A percentile compares a stretch with the other conserved stretches of the same genome.
Conservation (phyloP, 2,797 vertebrate species). For the Mormyrus proboscirostris region DNA sequence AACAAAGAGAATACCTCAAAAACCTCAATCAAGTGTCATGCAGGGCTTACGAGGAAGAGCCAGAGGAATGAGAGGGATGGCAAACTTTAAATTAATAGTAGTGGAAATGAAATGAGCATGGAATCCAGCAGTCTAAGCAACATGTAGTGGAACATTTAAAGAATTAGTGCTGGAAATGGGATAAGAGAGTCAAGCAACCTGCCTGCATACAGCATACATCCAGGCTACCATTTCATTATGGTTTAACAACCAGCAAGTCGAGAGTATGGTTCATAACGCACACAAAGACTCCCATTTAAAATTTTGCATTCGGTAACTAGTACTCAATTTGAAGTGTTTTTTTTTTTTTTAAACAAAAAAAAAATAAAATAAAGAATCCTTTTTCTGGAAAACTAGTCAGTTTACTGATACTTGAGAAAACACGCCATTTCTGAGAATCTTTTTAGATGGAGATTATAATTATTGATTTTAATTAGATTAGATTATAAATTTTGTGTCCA, state of each 20-base stretch:
- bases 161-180: not conserved
- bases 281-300: not conserved
- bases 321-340: not conserved
- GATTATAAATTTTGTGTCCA: not conserved
- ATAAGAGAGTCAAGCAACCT: not conserved
- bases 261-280: not conserved
- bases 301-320: not conserved
- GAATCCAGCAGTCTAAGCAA: slow-evolving; percentile 10
- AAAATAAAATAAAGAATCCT: not conserved
- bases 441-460: not conserved
- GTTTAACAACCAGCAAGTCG: slow-evolving; percentile 39
- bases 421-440: not conserved
- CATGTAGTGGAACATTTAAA: not conserved
- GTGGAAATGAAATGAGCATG: not conserved
- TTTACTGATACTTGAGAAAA: not conserved
- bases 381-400: not conserved
- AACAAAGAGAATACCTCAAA: not conserved
- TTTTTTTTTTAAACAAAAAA: not conserved
- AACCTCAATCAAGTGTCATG: slow-evolving; percentile 11
- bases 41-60: not conserved
- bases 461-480: too few species aligned
- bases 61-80: not conserved
- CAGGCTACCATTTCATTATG: slow-evolving; percentile 32
- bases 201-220: slow-evolving; percentile 7
- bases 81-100: slow-evolving; percentile 15